Base-by-base conservation (phyloP, 1,140 invertebrate genomes). In the Aphelenchoides besseyi region DNA sequence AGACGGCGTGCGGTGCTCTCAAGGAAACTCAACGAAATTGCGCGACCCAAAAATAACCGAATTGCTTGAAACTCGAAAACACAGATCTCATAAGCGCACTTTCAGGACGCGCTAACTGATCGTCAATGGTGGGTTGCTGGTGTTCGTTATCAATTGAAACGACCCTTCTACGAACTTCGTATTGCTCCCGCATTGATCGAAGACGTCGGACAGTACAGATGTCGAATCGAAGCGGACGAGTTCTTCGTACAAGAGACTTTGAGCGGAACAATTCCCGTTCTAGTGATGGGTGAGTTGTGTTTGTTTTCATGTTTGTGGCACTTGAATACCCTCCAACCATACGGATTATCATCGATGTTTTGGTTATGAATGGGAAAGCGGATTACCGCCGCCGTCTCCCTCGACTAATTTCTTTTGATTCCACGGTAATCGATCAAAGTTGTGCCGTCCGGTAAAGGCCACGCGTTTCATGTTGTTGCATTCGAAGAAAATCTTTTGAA, bases 51-150 rank as follows among this genome's bases (percentile, higher is more conserved):
- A 48, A 48, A 48, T 48, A 48, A 23, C 41, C 41, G 41, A 48
- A 48, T 48, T 48, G 41, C 12, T 23, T 12, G 23, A 23, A 16
- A 48, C 12, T 23, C 41, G 41, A 48, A 48, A 48, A 23, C 41
- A 48, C n/a, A 48, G 12, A 48, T 48, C 23, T 23, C 41, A 48
- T 16, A 48, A 12, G 41, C 12, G 41, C 41, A 48, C 41, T 48
- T 48, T 48, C 41, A 48, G 41, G 41, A 75, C 2, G 41, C 69
- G 26, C 77, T 79, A 64, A 63, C 74, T 18, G 72, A 66, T 23
- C 41, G 72, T 32, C 80, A 83, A 64, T 84, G 83, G 77, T 83
- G 81, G 81, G 81, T 85, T 18, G 64, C 81, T 32, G 73, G 77
- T n/a, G 67, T 48, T 8, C 53, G 83, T 2, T 83, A 71, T 52